A percentile compares a stretch with the other conserved stretches of the same genome.
phyloP scores from a whole-genome alignment of 2,113 vertebrate species.

The Xiphophorus maculatus region DNA sequence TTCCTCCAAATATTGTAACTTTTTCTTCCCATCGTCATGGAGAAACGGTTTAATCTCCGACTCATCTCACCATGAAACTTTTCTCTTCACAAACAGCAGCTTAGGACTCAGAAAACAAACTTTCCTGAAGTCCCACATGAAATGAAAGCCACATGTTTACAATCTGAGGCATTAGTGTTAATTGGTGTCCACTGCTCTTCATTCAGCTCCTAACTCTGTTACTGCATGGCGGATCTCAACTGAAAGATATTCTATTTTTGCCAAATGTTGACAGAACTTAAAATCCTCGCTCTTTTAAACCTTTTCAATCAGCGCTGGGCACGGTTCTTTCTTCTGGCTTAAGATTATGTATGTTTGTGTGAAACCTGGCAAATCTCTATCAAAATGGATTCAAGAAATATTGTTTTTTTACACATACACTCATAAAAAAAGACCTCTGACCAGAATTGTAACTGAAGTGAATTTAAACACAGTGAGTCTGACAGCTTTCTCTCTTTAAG shows the following conservation, averaged over 20 bases:
- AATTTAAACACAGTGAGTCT: background rate
- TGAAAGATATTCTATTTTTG: background rate
- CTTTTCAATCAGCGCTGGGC: background rate
- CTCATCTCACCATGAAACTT: background rate
- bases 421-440: no score
- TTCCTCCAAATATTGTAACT: background rate
- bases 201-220: conserved; percentile 5
- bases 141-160: conserved; percentile 6
- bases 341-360: background rate
- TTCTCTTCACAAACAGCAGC: background rate
- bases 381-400: no score
- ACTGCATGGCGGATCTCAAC: background rate
- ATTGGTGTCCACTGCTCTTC: background rate
- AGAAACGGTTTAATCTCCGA: background rate
- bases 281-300: conserved; percentile 23
- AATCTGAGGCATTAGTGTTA: conserved; percentile 1
- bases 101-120: background rate
- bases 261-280: conserved; percentile 18
- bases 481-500: conserved; percentile 6
- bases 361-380: background rate
- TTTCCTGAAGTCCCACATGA: background rate
- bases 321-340: background rate
- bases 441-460: background rate
- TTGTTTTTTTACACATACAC: no score
- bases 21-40: no score